Percentiles rank a stretch among this genome's conserved stretches.
Conservation (phyloP, 2,113 vertebrate species). For the Cervus canadensis region DNA sequence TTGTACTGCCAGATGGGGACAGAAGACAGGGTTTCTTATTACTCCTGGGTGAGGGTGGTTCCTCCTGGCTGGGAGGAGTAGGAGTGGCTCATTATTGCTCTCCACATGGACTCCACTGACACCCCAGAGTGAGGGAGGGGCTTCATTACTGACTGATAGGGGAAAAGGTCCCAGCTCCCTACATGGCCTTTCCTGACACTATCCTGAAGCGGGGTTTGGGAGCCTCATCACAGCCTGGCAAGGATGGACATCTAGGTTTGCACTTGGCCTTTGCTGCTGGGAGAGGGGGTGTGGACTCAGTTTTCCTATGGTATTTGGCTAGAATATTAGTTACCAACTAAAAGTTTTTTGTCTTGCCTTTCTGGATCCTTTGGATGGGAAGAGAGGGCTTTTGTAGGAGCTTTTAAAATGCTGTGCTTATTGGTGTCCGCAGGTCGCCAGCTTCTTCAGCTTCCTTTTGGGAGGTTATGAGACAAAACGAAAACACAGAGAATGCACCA, state of each 20-base stretch:
- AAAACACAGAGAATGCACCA: neutral
- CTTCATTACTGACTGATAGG: no score
- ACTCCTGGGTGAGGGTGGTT: neutral
- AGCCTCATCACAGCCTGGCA: neutral
- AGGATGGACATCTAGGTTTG: accelerated
- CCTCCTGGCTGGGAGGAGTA: neutral
- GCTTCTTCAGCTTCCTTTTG: neutral
- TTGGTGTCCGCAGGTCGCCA: neutral
- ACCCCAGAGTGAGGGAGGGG: neutral
- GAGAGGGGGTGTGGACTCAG: neutral
- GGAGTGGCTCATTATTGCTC: neutral
- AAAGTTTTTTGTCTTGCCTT: neutral
- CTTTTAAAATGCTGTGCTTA: neutral
- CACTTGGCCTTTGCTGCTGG: neutral
- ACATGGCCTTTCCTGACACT: neutral
- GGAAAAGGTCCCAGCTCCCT: neutral
- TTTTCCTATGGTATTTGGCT: neutral
- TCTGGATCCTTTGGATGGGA: neutral
- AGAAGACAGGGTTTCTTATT: neutral
- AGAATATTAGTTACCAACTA: neutral
- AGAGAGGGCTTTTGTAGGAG: neutral
- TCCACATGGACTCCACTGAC: neutral
- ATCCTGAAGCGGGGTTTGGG: no score
- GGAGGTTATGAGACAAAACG: neutral
- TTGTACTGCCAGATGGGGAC: neutral